phyloP scores from a whole-genome alignment of 2,113 vertebrate genomes.

The Psittacula cyanocephala region DNA sequence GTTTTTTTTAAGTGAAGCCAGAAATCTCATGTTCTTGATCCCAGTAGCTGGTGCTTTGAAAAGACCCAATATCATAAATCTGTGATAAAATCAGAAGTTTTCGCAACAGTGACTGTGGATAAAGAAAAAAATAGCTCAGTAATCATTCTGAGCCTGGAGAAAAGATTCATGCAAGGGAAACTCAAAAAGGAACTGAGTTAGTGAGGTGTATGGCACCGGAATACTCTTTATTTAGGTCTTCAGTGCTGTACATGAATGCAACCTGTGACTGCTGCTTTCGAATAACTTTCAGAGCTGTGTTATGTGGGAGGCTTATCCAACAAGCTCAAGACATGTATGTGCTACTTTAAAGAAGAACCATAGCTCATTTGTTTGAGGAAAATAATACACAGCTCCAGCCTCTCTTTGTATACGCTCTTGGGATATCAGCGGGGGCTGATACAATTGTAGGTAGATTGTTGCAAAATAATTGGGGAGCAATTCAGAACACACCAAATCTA shows the following conservation, averaged over 20 bases:
- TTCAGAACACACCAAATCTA: background rate
- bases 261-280: background rate
- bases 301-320: background rate
- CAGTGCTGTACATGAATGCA: background rate
- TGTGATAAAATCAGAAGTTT: background rate
- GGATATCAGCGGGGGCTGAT: background rate
- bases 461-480: background rate
- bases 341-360: background rate
- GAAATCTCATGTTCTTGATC: background rate
- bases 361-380: background rate
- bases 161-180: background rate
- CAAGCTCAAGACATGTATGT: rapidly evolving
- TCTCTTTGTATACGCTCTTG: background rate
- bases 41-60: background rate
- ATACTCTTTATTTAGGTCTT: background rate
- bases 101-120: background rate
- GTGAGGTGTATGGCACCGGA: background rate
- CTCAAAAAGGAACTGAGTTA: background rate
- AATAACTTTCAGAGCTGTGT: background rate
- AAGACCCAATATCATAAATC: background rate
- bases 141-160: background rate
- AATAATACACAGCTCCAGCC: background rate
- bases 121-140: background rate
- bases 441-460: background rate
- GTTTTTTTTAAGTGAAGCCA: background rate